Base-by-base conservation (phyloP, 2,888 invertebrate genomes). In the Pseudoips prasinana region DNA sequence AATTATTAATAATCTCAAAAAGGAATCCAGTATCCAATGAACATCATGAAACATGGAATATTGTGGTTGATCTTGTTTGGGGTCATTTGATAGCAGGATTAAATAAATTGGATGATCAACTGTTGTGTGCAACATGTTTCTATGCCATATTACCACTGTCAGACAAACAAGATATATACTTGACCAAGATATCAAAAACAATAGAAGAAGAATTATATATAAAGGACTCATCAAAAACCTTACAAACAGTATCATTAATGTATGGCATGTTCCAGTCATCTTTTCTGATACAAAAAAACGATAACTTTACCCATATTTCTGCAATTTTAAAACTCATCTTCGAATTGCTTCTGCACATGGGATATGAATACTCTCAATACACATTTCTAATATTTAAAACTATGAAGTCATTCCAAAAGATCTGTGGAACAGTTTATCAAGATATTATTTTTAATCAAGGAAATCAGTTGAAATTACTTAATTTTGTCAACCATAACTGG, bases 401-500 rank as follows among this genome's bases (percentile, higher is more conserved):
- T 34, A 66, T 91, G 6, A 71, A 75, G 24, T 66, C 86, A 55
- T 76, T 89, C 29, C 74, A 79, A 37, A 88, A 80, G 62, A 67
- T 85, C 1, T 56, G 62, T 35, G 74, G 74, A 17, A 83, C 77
- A 14, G 39, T 61, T 37, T 77, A 83, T 9, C 60, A 80, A 39
- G 46, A 64, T 2, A 40, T 48, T 17, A 58, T 78, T 26, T 75
- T 73, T 20, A 63, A 51, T 33, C 49, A 49, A 31, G 48, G 62
- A n/a, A 66, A 84, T 33, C 75, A 85, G 49, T 60, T 75, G 5
- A 76, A 66, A 46, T 51, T 92, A 22, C 68, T 91, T 3, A 73
- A 79, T 44, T 69, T 91, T 39, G 78, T 90, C 4, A 90, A 90
- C 55, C 89, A 91, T 27, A 92, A 92, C 57, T 92, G 92, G 92